phyloP scores from a whole-genome alignment of 2,113 vertebrate species.

The Oryzias celebensis region DNA sequence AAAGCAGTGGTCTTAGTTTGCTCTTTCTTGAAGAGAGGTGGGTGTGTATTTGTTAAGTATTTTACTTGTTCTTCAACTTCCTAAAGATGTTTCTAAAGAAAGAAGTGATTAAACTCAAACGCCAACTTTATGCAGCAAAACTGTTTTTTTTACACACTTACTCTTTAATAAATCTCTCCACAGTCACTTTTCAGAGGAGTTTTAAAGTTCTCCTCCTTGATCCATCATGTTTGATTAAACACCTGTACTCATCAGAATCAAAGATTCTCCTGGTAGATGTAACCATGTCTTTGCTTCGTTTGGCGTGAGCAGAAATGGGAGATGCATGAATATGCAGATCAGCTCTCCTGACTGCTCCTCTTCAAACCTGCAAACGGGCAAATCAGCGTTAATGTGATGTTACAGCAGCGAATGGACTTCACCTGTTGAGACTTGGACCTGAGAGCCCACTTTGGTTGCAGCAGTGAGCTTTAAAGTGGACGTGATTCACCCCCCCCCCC shows the following conservation, averaged over 20 bases:
- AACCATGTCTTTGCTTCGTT: neutral
- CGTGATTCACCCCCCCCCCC: slow-evolving; percentile 12
- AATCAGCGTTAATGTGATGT: slow-evolving; percentile 4
- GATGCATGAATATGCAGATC: slow-evolving; percentile 13
- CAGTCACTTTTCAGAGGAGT: neutral
- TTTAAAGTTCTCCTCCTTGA: neutral
- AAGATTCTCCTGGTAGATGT: neutral
- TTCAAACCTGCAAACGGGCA: neutral
- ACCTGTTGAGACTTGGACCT: slow-evolving; percentile 2
- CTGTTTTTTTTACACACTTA: no score
- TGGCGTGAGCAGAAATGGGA: neutral
- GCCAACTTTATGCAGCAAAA: no score
- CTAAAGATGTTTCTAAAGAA: no score
- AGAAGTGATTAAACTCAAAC: no score
- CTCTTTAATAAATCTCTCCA: neutral
- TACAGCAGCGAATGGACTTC: neutral
- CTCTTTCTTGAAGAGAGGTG: no score
- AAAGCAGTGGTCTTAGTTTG: no score
- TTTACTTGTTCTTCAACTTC: no score
- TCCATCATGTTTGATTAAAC: neutral
- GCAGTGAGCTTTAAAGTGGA: slow-evolving; percentile 14
- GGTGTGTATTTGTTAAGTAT: no score
- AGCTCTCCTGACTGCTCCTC: neutral
- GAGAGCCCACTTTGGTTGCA: slow-evolving; percentile 5
- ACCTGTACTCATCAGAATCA: neutral